Percentiles rank a stretch among this genome's conserved stretches.
Conservation (phyloP, 2,888 invertebrate genomes). For the Patella ulyssiponensis region DNA sequence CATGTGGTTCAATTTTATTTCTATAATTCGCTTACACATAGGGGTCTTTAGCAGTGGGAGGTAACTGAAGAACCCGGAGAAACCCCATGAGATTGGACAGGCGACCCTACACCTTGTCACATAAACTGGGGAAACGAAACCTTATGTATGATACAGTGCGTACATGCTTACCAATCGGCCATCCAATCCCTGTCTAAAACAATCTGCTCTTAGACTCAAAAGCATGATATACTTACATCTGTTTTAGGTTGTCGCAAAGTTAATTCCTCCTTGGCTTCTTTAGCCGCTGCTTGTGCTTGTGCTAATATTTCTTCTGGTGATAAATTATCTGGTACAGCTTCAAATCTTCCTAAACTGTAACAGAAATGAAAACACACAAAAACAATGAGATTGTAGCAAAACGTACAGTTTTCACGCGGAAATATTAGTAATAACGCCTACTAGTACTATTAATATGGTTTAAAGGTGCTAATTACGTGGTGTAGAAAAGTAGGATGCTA, state of each 20-base stretch:
- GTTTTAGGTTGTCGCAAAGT: conserved; percentile 74
- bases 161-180: no score
- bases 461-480: not conserved
- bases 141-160: no score
- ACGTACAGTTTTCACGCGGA: not conserved
- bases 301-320: conserved; percentile 81
- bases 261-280: conserved; percentile 79
- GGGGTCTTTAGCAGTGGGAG: no score
- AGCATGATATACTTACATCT: conserved; percentile 67
- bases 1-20: no score
- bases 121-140: no score
- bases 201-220: no score
- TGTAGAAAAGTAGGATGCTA: no score
- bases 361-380: not conserved
- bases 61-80: no score
- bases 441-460: not conserved
- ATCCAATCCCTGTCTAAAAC: no score
- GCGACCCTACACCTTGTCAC: no score
- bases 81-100: no score
- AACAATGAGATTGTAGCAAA: not conserved
- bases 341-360: conserved; percentile 76
- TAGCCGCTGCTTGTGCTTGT: conserved; percentile 81
- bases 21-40: no score
- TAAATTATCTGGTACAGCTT: conserved; percentile 82
- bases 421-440: not conserved